A percentile compares a stretch with the other conserved stretches of the same genome.
Evolutionary conservation across 1,140 invertebrate genomes (phyloP).

Genomic region (Pseudomyrmex sp.): DNA sequence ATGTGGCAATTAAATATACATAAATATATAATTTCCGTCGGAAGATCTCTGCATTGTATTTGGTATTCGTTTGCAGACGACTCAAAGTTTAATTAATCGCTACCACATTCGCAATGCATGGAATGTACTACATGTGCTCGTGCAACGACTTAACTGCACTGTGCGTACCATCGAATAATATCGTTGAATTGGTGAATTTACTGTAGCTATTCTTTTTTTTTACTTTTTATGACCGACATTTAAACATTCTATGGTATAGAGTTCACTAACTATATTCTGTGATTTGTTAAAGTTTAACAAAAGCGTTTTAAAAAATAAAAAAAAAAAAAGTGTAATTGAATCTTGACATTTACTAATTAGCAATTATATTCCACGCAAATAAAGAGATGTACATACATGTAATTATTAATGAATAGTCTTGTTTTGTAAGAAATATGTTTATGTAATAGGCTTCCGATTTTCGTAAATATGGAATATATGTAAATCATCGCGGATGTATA

Average conservation of each 20-base stretch:
- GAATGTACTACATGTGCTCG: conserved; percentile 7
- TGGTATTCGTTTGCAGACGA: conserved; percentile 30
- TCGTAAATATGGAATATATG: background rate
- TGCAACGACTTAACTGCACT: conserved; percentile 27
- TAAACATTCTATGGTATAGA: too few relatives aligned
- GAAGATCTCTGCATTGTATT: background rate
- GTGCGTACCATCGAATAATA: too few relatives aligned
- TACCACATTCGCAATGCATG: conserved; percentile 12
- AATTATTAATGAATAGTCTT: conserved; percentile 16
- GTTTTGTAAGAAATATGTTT: background rate
- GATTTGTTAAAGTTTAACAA: conserved; percentile 30
- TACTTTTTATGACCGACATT: too few relatives aligned
- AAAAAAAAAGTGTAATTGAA: conserved; percentile 13
- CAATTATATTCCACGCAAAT: conserved; percentile 2
- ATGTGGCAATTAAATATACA: conserved; percentile 44
- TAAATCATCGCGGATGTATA: conserved; percentile 26
- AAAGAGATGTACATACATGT: background rate
- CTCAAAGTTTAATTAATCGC: conserved; percentile 57
- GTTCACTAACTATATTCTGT: background rate
- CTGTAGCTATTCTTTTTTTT: too few relatives aligned
- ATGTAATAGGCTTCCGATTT: background rate
- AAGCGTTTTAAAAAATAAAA: conserved; percentile 29
- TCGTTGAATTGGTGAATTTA: too few relatives aligned
- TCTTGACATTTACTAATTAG: conserved; percentile 28
- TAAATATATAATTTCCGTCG: background rate